phyloP scores from a whole-genome alignment of 30 jellyfish, hydroid and myxozoan species.

The Hydractinia symbiolongicarpus region DNA sequence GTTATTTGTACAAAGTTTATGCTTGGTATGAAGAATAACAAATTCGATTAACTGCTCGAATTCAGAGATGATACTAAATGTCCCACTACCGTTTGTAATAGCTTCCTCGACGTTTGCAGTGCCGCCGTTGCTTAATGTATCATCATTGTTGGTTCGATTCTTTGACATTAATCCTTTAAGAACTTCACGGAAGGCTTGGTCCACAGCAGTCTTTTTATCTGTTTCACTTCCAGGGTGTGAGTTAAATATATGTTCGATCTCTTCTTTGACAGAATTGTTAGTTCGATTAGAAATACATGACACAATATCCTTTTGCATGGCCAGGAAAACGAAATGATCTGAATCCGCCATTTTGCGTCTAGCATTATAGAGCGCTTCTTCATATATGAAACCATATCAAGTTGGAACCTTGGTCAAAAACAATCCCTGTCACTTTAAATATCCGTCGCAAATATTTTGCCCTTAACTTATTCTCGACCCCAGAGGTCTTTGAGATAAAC shows the following conservation, averaged over 20 bases:
- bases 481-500: too few relatives aligned
- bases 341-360: constrained; percentile 33
- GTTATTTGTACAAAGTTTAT: constrained; percentile 55
- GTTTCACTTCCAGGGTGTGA: constrained; percentile 61
- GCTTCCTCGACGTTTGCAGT: not conserved
- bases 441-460: too few relatives aligned
- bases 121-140: not conserved
- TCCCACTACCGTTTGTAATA: not conserved
- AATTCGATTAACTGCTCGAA: constrained; percentile 31
- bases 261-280: constrained; percentile 24
- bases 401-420: too few relatives aligned
- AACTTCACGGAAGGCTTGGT: constrained; percentile 77
- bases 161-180: not conserved
- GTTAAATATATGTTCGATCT: constrained; percentile 31
- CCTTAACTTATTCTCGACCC: too few relatives aligned
- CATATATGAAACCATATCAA: too few relatives aligned
- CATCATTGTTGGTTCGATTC: not conserved
- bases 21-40: constrained; percentile 61
- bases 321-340: constrained; percentile 32
- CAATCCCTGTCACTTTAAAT: too few relatives aligned
- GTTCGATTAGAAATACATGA: constrained; percentile 37
- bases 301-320: constrained; percentile 40
- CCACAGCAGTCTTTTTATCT: constrained; percentile 68
- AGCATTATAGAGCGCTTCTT: too few relatives aligned
- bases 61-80: not conserved